A percentile compares a stretch with the other conserved stretches of the same genome.
Evolutionary conservation across 2,113 vertebrate species (phyloP).

Genomic region (Actenoides lindsayi): DNA sequence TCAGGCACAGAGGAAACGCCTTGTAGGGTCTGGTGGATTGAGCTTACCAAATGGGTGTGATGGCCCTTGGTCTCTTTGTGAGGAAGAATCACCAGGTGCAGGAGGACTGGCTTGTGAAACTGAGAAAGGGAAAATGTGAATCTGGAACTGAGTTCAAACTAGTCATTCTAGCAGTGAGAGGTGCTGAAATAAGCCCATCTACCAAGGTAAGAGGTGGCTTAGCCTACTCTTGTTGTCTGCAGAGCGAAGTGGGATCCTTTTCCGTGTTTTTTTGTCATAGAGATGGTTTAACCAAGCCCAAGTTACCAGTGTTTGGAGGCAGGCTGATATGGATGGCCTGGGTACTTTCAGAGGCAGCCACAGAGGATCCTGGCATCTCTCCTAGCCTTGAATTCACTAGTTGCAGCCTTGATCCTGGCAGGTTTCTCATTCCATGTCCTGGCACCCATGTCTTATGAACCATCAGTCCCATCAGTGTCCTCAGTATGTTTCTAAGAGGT

Average conservation of each 20-base stretch:
- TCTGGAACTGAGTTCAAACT: neutral
- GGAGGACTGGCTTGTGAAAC: neutral
- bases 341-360: neutral
- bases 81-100: neutral
- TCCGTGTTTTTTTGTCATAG: neutral
- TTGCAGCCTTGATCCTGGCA: neutral
- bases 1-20: neutral
- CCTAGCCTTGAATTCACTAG: neutral
- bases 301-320: neutral
- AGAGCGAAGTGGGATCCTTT: neutral
- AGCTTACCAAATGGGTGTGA: neutral
- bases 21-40: neutral
- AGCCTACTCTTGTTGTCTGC: neutral
- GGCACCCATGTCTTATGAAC: neutral
- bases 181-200: neutral
- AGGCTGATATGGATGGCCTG: neutral
- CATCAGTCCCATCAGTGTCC: neutral
- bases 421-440: neutral
- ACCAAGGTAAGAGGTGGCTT: neutral
- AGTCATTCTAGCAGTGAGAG: neutral
- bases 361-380: neutral
- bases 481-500: neutral
- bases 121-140: neutral
- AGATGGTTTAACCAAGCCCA: neutral
- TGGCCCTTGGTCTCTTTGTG: neutral